These are phyloP conservation scores for Phoxinus phoxinus DNA, from an alignment of 2,113 vertebrate species.

Conservation along the genomic window DNA sequence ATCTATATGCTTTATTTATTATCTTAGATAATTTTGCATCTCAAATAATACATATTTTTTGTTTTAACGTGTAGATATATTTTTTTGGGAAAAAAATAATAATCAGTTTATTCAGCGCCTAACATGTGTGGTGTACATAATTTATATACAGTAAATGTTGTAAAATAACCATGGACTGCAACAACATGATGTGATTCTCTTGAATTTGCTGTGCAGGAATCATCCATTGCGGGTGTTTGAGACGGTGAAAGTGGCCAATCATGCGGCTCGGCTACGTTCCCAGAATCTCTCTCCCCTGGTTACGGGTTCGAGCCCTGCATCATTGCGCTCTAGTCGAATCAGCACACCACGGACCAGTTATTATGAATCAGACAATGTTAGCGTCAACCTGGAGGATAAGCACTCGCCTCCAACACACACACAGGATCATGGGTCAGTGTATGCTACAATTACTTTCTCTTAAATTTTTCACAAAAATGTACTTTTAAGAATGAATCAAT, in stretches of 20 bases:
- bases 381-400: slow-evolving; percentile 71
- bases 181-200: background rate
- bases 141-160: background rate
- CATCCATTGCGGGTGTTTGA: slow-evolving; percentile 82
- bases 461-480: background rate
- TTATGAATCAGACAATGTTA: slow-evolving; percentile 72
- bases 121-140: background rate
- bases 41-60: too few relatives aligned
- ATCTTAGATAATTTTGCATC: too few relatives aligned
- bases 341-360: slow-evolving; percentile 77
- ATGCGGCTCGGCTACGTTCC: slow-evolving; percentile 73
- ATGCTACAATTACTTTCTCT: background rate
- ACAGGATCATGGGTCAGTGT: slow-evolving; percentile 70
- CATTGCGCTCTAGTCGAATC: slow-evolving; percentile 71
- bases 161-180: background rate
- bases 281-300: slow-evolving; percentile 72
- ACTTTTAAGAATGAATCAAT: background rate
- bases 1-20: too few relatives aligned
- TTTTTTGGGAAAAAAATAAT: too few relatives aligned
- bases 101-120: too few relatives aligned
- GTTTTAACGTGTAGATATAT: too few relatives aligned
- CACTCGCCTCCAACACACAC: slow-evolving; percentile 32
- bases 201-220: slow-evolving; percentile 59
- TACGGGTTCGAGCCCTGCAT: slow-evolving; percentile 72
- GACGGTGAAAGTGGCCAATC: slow-evolving; percentile 81